A percentile compares a stretch with the other conserved stretches of the same genome.
phyloP scores from a whole-genome alignment of 1,140 invertebrate genomes.

The Tachypleus tridentatus region DNA sequence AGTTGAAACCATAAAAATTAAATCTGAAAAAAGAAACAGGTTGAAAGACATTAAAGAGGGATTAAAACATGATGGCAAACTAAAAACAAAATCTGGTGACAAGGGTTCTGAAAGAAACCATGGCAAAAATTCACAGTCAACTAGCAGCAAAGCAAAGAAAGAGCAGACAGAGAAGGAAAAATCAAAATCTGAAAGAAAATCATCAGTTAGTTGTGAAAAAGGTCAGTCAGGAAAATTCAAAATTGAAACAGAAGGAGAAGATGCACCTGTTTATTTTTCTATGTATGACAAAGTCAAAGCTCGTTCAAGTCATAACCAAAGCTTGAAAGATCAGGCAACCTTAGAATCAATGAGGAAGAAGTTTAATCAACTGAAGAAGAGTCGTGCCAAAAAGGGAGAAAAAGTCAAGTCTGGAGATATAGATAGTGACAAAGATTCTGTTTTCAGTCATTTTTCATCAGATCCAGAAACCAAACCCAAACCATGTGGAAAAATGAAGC shows the following conservation, averaged over 20 bases:
- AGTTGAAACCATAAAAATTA: slow-evolving; percentile 11
- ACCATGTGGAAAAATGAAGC: slow-evolving; percentile 10
- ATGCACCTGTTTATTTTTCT: slow-evolving; percentile 81
- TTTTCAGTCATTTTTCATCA: background rate
- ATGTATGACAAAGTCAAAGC: slow-evolving; percentile 99
- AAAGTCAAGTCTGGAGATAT: slow-evolving; percentile 17
- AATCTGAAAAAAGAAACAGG: slow-evolving; percentile 15
- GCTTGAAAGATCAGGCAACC: slow-evolving; percentile 66
- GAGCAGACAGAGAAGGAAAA: slow-evolving; percentile 13
- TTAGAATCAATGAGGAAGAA: slow-evolving; percentile 77
- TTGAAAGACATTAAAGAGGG: background rate
- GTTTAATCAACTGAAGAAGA: slow-evolving; percentile 75
- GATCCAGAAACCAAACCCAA: background rate
- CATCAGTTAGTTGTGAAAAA: slow-evolving; percentile 15
- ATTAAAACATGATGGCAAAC: slow-evolving; percentile 9
- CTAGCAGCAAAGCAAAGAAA: no score
- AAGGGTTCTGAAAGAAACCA: slow-evolving; percentile 1
- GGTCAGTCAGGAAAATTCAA: background rate
- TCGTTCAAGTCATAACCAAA: slow-evolving; percentile 53
- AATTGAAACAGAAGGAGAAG: slow-evolving; percentile 38
- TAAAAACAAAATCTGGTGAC: slow-evolving; percentile 12
- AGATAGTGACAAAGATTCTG: background rate
- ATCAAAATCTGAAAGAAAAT: slow-evolving; percentile 29
- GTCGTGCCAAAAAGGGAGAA: slow-evolving; percentile 30
- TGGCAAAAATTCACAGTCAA: no score